Conservation (phyloP, 2,113 vertebrate species). For the Coregonus clupeaformis region DNA sequence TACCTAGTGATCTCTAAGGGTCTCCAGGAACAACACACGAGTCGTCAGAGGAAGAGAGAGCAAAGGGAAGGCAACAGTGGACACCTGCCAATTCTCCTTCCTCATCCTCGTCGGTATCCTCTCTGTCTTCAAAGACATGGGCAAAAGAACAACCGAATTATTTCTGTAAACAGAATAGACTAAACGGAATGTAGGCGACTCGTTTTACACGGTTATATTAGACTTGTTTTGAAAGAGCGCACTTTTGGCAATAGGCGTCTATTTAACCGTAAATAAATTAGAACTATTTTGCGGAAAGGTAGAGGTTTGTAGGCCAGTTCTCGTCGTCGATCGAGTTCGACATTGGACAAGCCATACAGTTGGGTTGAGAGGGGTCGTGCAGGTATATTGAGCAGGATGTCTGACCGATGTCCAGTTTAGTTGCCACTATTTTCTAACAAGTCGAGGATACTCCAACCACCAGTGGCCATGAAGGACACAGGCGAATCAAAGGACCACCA, state of each 20-base stretch:
- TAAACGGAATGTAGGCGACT: neutral
- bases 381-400: constrained; percentile 20
- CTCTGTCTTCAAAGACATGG: neutral
- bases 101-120: neutral
- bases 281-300: neutral
- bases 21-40: constrained; percentile 42
- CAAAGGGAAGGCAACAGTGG: neutral
- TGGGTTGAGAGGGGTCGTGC: constrained; percentile 19
- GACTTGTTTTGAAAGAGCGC: neutral
- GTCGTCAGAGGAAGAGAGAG: neutral
- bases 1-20: constrained; percentile 61
- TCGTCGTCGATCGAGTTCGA: neutral
- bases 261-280: neutral
- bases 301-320: neutral
- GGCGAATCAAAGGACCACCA: constrained; percentile 80
- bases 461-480: constrained; percentile 70
- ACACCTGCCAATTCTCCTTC: constrained; percentile 6
- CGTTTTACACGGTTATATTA: neutral
- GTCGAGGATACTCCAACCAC: neutral
- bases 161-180: neutral
- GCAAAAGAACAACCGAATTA: neutral
- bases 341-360: constrained; percentile 9
- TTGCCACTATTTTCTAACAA: neutral
- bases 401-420: constrained; percentile 30
- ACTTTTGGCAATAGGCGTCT: neutral